phyloP scores from a whole-genome alignment of 2,797 vertebrate species.

The Chaetodon trifasciatus region DNA sequence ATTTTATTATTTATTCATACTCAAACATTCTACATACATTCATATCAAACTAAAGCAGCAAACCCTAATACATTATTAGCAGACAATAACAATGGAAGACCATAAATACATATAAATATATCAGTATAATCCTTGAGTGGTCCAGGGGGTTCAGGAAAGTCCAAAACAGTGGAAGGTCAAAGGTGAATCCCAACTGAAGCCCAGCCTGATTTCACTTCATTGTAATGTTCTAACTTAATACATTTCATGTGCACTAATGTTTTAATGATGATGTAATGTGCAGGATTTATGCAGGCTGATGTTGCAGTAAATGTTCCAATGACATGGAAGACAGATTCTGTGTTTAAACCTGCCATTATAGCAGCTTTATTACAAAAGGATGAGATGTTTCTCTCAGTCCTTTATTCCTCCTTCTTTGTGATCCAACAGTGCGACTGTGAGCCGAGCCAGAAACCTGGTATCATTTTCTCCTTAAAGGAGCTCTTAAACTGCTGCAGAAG shows the following conservation, averaged over 20 bases:
- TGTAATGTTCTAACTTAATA: background rate
- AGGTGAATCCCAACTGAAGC: constrained; percentile 19
- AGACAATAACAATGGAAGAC: constrained; percentile 47
- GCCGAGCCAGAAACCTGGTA: constrained; percentile 81
- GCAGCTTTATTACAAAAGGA: constrained; percentile 7
- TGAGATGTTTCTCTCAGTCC: background rate
- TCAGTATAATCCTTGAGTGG: constrained; percentile 48
- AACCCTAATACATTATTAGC: constrained; percentile 20
- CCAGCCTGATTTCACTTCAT: constrained; percentile 31
- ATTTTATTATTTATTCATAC: constrained; percentile 48
- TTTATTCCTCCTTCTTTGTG: constrained; percentile 65
- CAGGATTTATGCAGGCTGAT: background rate
- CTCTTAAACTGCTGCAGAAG: constrained; percentile 70
- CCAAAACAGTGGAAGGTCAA: constrained; percentile 20
- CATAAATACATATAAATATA: constrained; percentile 55
- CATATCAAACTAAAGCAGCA: background rate
- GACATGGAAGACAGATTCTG: background rate
- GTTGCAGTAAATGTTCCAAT: background rate
- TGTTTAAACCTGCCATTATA: constrained; percentile 5
- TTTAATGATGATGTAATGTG: background rate
- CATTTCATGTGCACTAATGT: background rate
- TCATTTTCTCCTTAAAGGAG: constrained; percentile 73
- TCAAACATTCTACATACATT: constrained; percentile 34
- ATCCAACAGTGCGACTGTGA: constrained; percentile 69
- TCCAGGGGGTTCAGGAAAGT: constrained; percentile 45